Conservation (phyloP, 2,797 vertebrate genomes). For the Rhyacichthys aspro region DNA sequence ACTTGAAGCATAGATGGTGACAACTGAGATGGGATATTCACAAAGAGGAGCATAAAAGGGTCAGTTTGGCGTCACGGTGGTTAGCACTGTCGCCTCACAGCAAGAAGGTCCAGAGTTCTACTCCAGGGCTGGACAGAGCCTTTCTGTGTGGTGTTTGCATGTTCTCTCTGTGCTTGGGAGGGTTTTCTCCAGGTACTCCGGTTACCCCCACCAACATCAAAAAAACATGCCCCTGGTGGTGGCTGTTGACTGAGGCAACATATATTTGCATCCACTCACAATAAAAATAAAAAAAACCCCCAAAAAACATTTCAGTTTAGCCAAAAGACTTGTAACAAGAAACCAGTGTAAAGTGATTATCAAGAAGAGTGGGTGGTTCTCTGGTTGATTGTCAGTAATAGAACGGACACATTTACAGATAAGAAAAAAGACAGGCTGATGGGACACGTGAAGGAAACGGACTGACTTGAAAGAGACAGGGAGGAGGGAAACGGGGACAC, state of each 20-base stretch:
- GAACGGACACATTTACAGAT: conserved; percentile 52
- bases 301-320: conserved; percentile 21
- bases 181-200: too few relatives aligned
- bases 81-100: too few relatives aligned
- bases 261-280: conserved; percentile 3
- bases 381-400: conserved; percentile 48
- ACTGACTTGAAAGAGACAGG: conserved; percentile 41
- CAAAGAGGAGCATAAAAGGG: neutral
- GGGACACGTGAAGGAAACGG: conserved; percentile 31
- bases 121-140: too few relatives aligned
- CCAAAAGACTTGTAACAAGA: conserved; percentile 38
- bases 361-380: conserved; percentile 34
- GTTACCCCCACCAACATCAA: too few relatives aligned
- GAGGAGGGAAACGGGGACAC: neutral
- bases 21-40: too few relatives aligned
- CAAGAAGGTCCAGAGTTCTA: too few relatives aligned
- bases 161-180: too few relatives aligned
- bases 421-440: conserved; percentile 36
- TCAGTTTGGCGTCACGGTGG: too few relatives aligned
- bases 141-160: too few relatives aligned
- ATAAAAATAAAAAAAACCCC: too few relatives aligned
- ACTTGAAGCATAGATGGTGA: too few relatives aligned
- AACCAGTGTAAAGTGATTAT: conserved; percentile 42
- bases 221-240: too few relatives aligned
- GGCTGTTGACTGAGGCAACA: neutral